These are phyloP conservation scores for Ceratosolen fusciceps DNA, from an alignment of 1,140 invertebrate species.

Conservation along the genomic window DNA sequence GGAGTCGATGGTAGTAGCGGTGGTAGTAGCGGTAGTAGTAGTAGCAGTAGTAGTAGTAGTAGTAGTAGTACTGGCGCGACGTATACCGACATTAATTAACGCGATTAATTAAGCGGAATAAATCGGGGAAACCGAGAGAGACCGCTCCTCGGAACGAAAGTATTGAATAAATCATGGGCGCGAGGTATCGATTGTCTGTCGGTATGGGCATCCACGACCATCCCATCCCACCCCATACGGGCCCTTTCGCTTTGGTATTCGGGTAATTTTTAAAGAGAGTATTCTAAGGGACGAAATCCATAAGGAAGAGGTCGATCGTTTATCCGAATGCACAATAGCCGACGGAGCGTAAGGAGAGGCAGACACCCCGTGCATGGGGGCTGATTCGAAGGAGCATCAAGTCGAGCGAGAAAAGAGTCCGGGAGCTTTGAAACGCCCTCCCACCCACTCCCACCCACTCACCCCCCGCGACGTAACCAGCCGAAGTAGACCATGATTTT, in stretches of 20 bases:
- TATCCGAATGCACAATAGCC: slow-evolving; percentile 34
- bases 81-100: not conserved
- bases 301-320: slow-evolving; percentile 18
- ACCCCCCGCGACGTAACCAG: not conserved
- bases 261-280: not conserved
- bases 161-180: not conserved
- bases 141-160: too few species aligned
- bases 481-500: not conserved
- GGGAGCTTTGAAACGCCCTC: too few species aligned
- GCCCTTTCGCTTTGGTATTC: not conserved
- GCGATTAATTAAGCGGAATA: not conserved
- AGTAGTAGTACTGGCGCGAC: too few species aligned
- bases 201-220: not conserved
- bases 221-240: not conserved
- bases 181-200: not conserved
- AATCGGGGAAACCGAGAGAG: not conserved
- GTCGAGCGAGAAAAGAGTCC: not conserved
- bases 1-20: not conserved
- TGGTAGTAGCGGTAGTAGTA: too few species aligned
- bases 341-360: not conserved
- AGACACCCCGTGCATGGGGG: slow-evolving; percentile 4
- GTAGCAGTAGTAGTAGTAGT: too few species aligned
- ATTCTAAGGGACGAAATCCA: not conserved
- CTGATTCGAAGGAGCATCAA: not conserved
- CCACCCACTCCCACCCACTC: too few species aligned